phyloP scores from a whole-genome alignment of 2,888 invertebrate genomes.

The Melinaea menophilus region DNA sequence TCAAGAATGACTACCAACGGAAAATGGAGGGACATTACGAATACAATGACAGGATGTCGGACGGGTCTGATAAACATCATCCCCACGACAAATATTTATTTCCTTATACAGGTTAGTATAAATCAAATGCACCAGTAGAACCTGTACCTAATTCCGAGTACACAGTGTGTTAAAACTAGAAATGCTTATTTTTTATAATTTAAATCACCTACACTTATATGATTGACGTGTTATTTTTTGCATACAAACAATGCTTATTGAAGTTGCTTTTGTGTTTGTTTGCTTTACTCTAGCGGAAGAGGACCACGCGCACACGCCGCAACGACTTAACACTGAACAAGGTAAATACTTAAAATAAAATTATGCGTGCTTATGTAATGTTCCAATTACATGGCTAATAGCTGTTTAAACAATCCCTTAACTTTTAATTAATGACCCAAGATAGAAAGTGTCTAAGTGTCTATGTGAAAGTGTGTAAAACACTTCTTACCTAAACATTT shows the following conservation, averaged over 20 bases:
- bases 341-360: background rate
- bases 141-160: slow-evolving; percentile 1
- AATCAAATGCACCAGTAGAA: background rate
- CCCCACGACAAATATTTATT: slow-evolving; percentile 88
- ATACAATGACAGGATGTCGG: slow-evolving; percentile 82
- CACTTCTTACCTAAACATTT: too few species aligned
- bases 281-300: slow-evolving; percentile 82
- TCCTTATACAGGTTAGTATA: slow-evolving; percentile 85
- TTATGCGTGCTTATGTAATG: background rate
- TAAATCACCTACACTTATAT: background rate
- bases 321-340: slow-evolving; percentile 43
- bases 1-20: slow-evolving; percentile 75
- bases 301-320: slow-evolving; percentile 78
- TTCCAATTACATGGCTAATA: too few species aligned
- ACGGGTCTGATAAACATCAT: slow-evolving; percentile 84
- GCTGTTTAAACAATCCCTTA: too few species aligned
- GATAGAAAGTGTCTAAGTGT: too few species aligned
- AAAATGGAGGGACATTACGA: slow-evolving; percentile 74
- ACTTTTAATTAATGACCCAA: too few species aligned
- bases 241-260: slow-evolving; percentile 27
- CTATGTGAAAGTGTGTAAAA: too few species aligned
- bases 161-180: background rate
- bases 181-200: background rate
- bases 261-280: slow-evolving; percentile 23
- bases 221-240: slow-evolving; percentile 17